Percentiles rank a stretch among this genome's conserved stretches.
These are phyloP conservation scores for Anthopleura xanthogrammica DNA, from an alignment of 92 coral and sea anemone genomes.

Conservation along the genomic window DNA sequence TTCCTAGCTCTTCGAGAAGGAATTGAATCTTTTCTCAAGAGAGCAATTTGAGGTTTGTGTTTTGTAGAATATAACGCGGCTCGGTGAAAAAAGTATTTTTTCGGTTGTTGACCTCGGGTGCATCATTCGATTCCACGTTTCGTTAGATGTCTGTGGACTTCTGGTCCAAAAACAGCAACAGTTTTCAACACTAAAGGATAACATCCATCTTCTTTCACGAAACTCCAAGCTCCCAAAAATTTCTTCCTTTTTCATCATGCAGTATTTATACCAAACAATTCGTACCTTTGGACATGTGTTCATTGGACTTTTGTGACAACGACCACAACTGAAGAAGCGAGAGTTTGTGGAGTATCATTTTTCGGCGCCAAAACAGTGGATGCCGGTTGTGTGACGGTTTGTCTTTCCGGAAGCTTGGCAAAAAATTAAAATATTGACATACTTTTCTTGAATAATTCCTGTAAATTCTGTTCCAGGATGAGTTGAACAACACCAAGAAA, in stretches of 20 bases:
- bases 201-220: neutral
- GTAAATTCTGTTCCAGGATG: slow-evolving; percentile 31
- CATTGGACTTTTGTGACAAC: neutral
- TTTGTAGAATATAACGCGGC: neutral
- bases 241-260: neutral
- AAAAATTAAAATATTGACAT: neutral
- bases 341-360: neutral
- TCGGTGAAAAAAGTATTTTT: neutral
- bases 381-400: neutral
- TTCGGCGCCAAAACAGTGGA: neutral
- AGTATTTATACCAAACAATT: neutral
- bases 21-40: neutral
- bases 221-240: neutral
- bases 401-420: neutral
- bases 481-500: slow-evolving; percentile 24
- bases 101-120: slow-evolving; percentile 1
- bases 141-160: neutral
- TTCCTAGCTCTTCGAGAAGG: neutral
- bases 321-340: neutral
- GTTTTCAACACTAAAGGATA: neutral
- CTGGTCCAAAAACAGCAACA: neutral
- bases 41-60: neutral
- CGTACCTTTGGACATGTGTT: neutral
- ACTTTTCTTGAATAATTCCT: neutral
- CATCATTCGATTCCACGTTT: neutral